These are phyloP conservation scores for Drosophila diplacantha DNA, from an alignment of 2,888 invertebrate species.

Conservation along the genomic window DNA sequence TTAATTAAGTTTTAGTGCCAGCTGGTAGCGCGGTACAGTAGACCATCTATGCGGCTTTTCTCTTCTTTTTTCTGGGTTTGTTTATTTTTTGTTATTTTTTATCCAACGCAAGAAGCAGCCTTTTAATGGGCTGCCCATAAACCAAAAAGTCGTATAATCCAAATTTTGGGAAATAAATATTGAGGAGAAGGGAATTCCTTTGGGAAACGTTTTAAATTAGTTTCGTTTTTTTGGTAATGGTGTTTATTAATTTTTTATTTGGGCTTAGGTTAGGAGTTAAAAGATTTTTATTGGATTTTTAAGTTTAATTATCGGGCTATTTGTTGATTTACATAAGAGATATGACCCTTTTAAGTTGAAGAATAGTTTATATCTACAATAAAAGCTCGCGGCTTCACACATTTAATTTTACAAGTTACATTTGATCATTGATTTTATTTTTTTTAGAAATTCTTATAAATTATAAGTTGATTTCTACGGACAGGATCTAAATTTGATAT, in stretches of 20 bases:
- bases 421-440: background rate
- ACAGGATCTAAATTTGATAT: too few relatives aligned
- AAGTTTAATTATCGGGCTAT: background rate
- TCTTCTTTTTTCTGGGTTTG: constrained; percentile 10
- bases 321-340: background rate
- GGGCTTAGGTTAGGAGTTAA: background rate
- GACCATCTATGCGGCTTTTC: constrained; percentile 36
- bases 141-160: constrained; percentile 18
- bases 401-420: background rate
- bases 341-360: background rate
- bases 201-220: constrained; percentile 12
- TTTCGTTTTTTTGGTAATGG: constrained; percentile 8
- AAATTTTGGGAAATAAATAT: background rate
- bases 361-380: background rate
- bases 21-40: constrained; percentile 54
- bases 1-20: constrained; percentile 67
- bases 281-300: background rate
- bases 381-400: background rate
- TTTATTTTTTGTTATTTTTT: constrained; percentile 9
- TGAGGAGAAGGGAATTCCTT: background rate
- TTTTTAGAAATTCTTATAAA: background rate
- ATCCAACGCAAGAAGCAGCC: constrained; percentile 33
- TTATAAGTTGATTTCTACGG: too few relatives aligned
- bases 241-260: constrained; percentile 1
- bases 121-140: constrained; percentile 31